phyloP scores from a whole-genome alignment of 2,113 vertebrate species.

The Protobothrops flavoviridis region DNA sequence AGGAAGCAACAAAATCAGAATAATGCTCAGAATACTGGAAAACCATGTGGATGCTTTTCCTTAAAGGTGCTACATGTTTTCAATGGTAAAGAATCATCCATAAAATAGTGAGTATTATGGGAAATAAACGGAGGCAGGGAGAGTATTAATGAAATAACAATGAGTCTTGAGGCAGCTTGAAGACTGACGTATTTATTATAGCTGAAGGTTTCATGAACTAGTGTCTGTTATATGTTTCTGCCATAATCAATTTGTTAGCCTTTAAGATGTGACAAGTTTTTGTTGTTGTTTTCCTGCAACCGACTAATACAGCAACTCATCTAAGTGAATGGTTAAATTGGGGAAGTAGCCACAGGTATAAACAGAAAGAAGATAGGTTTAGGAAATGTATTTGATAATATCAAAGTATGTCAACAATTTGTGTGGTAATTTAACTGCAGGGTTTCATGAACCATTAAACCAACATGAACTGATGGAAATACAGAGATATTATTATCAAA shows the following conservation, averaged over 20 bases:
- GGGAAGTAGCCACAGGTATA: background rate
- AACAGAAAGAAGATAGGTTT: background rate
- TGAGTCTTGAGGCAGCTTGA: background rate
- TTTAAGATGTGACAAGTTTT: background rate
- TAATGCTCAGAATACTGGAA: background rate
- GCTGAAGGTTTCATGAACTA: background rate
- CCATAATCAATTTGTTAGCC: background rate
- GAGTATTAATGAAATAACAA: background rate
- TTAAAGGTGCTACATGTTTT: background rate
- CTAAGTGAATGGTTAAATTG: background rate
- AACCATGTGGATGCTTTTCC: background rate
- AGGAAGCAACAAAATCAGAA: background rate
- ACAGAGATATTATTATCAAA: background rate
- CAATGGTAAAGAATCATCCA: background rate
- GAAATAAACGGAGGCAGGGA: background rate
- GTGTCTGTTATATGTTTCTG: background rate
- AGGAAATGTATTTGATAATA: background rate
- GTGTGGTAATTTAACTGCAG: background rate
- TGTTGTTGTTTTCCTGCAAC: background rate
- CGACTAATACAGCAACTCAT: background rate
- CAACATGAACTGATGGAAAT: background rate
- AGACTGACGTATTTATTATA: background rate
- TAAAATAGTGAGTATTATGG: background rate
- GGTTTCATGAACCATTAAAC: background rate
- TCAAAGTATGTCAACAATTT: background rate